These are phyloP conservation scores for Himalopsyche tibetana DNA, from an alignment of 2,888 invertebrate species.

Conservation along the genomic window DNA sequence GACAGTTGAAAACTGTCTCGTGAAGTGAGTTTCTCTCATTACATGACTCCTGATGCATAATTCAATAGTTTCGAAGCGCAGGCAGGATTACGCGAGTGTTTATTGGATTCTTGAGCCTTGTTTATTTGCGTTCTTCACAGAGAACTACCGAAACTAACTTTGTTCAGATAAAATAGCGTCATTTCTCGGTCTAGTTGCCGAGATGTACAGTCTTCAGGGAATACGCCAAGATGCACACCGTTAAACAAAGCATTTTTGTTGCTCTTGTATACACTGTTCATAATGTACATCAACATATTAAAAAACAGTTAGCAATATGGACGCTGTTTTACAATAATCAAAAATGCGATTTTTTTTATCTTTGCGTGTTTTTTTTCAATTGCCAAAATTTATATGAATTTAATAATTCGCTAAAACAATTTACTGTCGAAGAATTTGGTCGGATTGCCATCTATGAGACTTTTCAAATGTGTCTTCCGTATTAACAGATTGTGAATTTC, in stretches of 20 bases:
- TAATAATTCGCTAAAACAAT: no score
- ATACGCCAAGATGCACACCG: not conserved
- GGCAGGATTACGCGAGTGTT: conserved; percentile 54
- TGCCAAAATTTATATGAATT: no score
- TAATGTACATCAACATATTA: no score
- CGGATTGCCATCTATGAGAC: no score
- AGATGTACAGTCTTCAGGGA: not conserved
- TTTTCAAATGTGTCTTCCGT: no score
- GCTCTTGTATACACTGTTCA: no score
- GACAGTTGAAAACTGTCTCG: conserved; percentile 40
- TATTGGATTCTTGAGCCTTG: conserved; percentile 55
- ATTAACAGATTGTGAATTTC: no score
- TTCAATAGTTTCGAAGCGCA: conserved; percentile 56
- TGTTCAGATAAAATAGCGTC: conserved; percentile 17
- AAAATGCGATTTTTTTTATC: no score
- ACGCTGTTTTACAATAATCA: no score
- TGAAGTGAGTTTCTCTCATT: conserved; percentile 32
- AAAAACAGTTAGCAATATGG: no score
- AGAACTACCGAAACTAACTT: conserved; percentile 36
- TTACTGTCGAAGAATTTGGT: no score
- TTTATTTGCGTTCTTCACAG: conserved; percentile 48
- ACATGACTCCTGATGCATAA: conserved; percentile 54
- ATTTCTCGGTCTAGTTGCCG: conserved; percentile 10
- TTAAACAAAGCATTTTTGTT: not conserved
- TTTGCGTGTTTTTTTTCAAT: no score